Evolutionary conservation across 1,140 invertebrate genomes (phyloP).

Genomic region (Drosophila rufa): DNA sequence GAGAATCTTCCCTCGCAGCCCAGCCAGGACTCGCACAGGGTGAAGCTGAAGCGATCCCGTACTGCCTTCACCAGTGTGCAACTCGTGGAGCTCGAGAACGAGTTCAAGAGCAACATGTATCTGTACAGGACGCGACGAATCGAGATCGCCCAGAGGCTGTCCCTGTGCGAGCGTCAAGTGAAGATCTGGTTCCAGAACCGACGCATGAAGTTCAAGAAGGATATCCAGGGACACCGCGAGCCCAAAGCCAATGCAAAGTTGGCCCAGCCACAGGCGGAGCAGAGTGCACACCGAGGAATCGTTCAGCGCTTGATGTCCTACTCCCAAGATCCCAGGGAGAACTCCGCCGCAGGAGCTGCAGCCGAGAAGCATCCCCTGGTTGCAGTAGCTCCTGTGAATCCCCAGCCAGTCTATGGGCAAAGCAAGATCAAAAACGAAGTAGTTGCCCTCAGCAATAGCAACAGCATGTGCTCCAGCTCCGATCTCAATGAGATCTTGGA

Average conservation of each 20-base stretch:
- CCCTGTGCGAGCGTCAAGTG: conserved; percentile 93
- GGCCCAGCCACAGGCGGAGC: conserved; percentile 66
- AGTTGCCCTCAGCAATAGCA: conserved; percentile 2
- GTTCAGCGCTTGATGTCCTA: conserved; percentile 81
- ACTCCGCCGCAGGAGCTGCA: conserved; percentile 7
- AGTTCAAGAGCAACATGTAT: conserved; percentile 89
- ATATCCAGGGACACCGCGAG: conserved; percentile 67
- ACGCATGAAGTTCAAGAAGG: conserved; percentile 83
- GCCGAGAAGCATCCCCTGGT: conserved; percentile 32
- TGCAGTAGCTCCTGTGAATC: conserved; percentile 1
- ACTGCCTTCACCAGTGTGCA: conserved; percentile 94
- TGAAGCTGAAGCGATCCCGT: conserved; percentile 85
- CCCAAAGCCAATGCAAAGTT: conserved; percentile 50
- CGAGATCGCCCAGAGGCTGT: conserved; percentile 91
- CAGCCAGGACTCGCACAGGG: conserved; percentile 51
- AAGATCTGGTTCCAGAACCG: conserved; percentile 93
- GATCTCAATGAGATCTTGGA: conserved; percentile 78
- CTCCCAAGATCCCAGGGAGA: conserved; percentile 72
- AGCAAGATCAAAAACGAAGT: conserved; percentile 24
- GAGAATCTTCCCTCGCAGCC: conserved; percentile 64
- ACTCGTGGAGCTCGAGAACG: conserved; percentile 88
- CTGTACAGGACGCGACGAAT: conserved; percentile 92
- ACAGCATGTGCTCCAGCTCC: conserved; percentile 44
- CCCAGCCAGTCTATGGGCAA: conserved; percentile 17
- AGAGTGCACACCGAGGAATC: conserved; percentile 73